Evolutionary conservation across 23 tunicate genomes (phyloP).

Genomic region (Phallusia fumigata): DNA sequence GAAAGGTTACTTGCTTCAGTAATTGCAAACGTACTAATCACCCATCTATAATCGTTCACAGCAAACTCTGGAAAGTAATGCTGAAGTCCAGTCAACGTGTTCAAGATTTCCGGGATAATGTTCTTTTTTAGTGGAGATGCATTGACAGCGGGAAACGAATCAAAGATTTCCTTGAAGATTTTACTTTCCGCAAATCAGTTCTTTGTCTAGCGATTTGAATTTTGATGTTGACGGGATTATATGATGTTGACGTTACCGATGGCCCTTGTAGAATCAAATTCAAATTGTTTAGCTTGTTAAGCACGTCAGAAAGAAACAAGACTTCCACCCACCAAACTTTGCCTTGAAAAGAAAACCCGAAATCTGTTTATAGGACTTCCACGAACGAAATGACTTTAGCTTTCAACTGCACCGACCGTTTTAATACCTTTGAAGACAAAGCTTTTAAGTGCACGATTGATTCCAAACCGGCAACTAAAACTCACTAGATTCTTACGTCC

Average conservation of each 20-base stretch:
- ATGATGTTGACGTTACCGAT: constrained; percentile 56
- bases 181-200: constrained; percentile 61
- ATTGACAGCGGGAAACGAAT: constrained; percentile 53
- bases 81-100: constrained; percentile 59
- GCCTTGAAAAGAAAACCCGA: constrained; percentile 50
- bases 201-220: constrained; percentile 24
- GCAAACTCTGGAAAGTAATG: constrained; percentile 64
- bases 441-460: too few relatives aligned
- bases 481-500: too few relatives aligned
- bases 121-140: constrained; percentile 43
- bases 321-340: constrained; percentile 57
- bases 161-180: constrained; percentile 52
- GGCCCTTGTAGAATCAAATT: constrained; percentile 74
- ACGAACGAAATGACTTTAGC: constrained; percentile 42
- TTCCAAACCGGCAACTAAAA: too few relatives aligned
- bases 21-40: constrained; percentile 56
- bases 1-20: constrained; percentile 57
- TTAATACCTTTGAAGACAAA: constrained; percentile 63
- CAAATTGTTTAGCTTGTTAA: constrained; percentile 65
- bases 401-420: constrained; percentile 60
- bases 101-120: constrained; percentile 54
- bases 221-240: constrained; percentile 63
- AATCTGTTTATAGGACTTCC: constrained; percentile 28
- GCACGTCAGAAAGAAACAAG: constrained; percentile 72
- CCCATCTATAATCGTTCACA: constrained; percentile 65